Evolutionary conservation across 2,888 invertebrate species (phyloP), one percentile per base, ranked within the genome.

Genomic region (Hyposoter dolosus): DNA sequence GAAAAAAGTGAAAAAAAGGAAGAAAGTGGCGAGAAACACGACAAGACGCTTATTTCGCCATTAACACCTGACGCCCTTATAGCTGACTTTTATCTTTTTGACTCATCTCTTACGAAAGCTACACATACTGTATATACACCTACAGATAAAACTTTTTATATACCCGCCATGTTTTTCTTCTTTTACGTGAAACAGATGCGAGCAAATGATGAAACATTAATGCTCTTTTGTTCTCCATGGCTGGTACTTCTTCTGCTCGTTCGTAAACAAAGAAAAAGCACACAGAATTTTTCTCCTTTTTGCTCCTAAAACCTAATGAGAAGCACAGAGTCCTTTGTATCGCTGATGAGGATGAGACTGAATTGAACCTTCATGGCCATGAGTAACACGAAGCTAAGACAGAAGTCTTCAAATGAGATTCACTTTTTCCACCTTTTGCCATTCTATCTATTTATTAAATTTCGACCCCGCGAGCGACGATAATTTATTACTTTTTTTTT

Each of bases 201-300:
- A 40, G 40, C 72, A 23, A 71, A 69, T 76, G 86, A 84, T 88
- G 87, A 88, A 88, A 88, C 84, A 77, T 86, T 85, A 88, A 88
- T 80, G 86, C 32, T 32, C 77, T 65, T 63, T 74, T 78, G 82
- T 82, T 81, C 69, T 76, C 81, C 53, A 50, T 43, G n/a, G 65
- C 69, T 80, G 68, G 47, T 50, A 32, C 40, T 82, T 35, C 23
- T 32, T 53, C 66, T 50, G 65, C n/a, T 56, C 12, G 1, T 4
- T 15, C 35, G 32, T 10, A 53, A 19, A 56, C 35, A n/a, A 50
- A 53, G 53, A 53, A 56, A 74, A 50, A 32, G 32, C 32, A 28
- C 23, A 45, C 10, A 56, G 19, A 4, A 47, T 17, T 47, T 15
- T 10, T 15, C 3, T 17, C 47, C 53, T n/a, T 32, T 43, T 28